Percentiles rank a stretch among this genome's conserved stretches.
Evolutionary conservation across 2,113 vertebrate species (phyloP).

Genomic region (Corynorhinus townsendii): DNA sequence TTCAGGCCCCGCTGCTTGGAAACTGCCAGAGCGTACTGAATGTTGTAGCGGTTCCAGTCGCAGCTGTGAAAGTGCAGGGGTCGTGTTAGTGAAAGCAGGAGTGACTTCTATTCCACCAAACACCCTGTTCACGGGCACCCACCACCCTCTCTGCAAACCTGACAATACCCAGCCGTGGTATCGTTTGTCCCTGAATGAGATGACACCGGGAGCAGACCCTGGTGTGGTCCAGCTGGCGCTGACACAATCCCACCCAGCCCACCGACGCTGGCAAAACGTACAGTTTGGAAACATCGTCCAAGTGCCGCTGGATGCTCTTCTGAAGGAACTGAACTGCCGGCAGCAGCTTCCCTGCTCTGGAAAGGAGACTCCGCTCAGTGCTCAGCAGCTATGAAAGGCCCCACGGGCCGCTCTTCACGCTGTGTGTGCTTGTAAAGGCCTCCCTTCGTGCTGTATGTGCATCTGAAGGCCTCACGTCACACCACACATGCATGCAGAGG

Average conservation of each 20-base stretch:
- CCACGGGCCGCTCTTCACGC: not conserved
- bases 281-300: conserved; percentile 93
- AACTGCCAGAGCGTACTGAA: conserved; percentile 86
- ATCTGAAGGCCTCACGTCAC: fast-evolving
- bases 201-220: fast-evolving
- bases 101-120: fast-evolving
- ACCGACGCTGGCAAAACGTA: conserved; percentile 71
- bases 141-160: not conserved
- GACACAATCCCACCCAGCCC: not conserved
- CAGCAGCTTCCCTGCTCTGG: conserved; percentile 87
- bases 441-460: fast-evolving
- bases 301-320: conserved; percentile 91
- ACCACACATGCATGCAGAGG: not conserved
- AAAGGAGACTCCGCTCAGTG: not conserved
- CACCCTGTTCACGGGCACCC: fast-evolving
- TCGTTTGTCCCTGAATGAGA: not conserved
- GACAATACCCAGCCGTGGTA: fast-evolving
- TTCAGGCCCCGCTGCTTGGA: conserved; percentile 90
- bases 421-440: not conserved
- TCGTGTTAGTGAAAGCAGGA: not conserved
- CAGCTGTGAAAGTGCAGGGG: conserved; percentile 79
- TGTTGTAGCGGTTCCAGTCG: conserved; percentile 94
- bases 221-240: fast-evolving
- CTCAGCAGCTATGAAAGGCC: not conserved
- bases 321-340: conserved; percentile 92